Percentiles rank a stretch among this genome's conserved stretches.
Conservation (phyloP, 2,888 invertebrate genomes). For the Eudasyphora cyanicolor region DNA sequence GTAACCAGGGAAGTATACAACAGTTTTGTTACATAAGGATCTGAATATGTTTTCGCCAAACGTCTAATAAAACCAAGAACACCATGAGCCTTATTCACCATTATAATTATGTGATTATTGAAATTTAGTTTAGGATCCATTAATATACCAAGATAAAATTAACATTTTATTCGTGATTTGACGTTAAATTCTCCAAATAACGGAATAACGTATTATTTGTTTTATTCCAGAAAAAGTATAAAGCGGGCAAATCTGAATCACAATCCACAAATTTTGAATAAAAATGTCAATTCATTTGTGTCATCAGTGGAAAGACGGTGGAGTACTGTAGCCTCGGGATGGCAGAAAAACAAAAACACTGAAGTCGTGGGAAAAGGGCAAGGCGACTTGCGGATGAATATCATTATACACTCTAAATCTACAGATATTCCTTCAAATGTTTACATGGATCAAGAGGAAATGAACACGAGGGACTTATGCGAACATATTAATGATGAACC, state of each 20-base stretch:
- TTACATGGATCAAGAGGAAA: background rate
- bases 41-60: too few relatives aligned
- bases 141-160: too few relatives aligned
- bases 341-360: background rate
- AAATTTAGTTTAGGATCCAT: too few relatives aligned
- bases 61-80: too few relatives aligned
- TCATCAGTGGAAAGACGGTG: slow-evolving; percentile 13
- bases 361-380: background rate
- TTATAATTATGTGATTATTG: too few relatives aligned
- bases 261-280: background rate
- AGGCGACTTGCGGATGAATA: background rate
- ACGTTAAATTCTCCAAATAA: too few relatives aligned
- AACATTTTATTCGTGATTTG: too few relatives aligned
- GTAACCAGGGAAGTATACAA: too few relatives aligned
- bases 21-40: too few relatives aligned
- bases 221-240: background rate
- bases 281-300: background rate
- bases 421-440: background rate
- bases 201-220: too few relatives aligned
- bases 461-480: background rate
- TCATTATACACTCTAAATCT: background rate
- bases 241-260: background rate
- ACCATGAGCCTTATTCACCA: too few relatives aligned
- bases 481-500: background rate
- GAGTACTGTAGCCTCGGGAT: background rate